A percentile compares a stretch with the other conserved stretches of the same genome.
Evolutionary conservation across 2,113 vertebrate species (phyloP).

Genomic region (Scytalopus superciliaris): DNA sequence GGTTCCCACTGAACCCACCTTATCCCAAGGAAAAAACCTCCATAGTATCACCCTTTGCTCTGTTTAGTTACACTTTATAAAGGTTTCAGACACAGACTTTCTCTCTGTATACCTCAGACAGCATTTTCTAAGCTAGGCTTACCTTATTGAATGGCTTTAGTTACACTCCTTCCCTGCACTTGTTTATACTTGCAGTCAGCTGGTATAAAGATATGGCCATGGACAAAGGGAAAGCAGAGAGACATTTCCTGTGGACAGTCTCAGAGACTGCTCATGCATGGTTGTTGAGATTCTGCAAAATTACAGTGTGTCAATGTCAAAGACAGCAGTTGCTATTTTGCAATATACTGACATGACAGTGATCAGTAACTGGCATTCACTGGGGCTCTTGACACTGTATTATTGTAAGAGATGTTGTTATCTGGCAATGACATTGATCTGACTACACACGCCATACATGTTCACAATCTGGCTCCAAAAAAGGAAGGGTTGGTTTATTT

Average conservation of each 20-base stretch:
- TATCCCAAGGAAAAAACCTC: background rate
- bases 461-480: constrained; percentile 12
- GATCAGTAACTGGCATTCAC: background rate
- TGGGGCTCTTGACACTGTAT: background rate
- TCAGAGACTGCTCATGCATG: background rate
- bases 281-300: background rate
- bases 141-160: background rate
- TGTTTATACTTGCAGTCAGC: background rate
- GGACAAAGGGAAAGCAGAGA: background rate
- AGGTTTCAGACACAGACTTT: background rate
- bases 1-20: background rate
- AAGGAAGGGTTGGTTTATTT: constrained; percentile 48
- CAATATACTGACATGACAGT: background rate
- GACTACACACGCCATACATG: constrained; percentile 17
- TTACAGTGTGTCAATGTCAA: background rate
- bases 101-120: background rate
- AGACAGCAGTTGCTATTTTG: background rate
- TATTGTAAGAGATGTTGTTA: background rate
- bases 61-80: background rate
- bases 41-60: background rate
- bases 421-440: constrained; percentile 21
- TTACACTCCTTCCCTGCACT: background rate
- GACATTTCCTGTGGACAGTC: background rate
- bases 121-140: background rate
- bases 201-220: background rate